A percentile compares a stretch with the other conserved stretches of the same genome.
phyloP scores from a whole-genome alignment of 2,888 invertebrate species.

The Parnassius apollo region DNA sequence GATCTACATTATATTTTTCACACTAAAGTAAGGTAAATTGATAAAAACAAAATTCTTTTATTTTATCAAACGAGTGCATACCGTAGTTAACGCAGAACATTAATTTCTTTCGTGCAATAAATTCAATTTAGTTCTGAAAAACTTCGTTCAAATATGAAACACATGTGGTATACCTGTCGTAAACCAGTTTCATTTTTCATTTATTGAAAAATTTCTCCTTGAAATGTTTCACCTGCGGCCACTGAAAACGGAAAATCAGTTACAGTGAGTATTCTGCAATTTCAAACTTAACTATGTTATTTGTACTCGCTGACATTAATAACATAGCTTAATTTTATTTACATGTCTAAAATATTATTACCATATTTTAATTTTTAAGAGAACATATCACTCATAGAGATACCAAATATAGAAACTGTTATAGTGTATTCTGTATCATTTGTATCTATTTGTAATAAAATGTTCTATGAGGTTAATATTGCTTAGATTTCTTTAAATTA shows the following conservation, averaged over 20 bases:
- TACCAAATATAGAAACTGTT: too few relatives aligned
- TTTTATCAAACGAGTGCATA: too few relatives aligned
- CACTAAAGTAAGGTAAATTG: too few relatives aligned
- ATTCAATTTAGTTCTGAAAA: slow-evolving; percentile 4
- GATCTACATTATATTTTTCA: too few relatives aligned
- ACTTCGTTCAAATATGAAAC: slow-evolving; percentile 29
- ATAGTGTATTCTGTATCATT: too few relatives aligned
- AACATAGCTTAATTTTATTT: not conserved
- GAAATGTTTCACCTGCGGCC: slow-evolving; percentile 64
- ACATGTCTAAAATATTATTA: not conserved
- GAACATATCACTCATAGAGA: too few relatives aligned
- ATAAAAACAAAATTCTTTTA: too few relatives aligned
- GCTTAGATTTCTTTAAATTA: too few relatives aligned
- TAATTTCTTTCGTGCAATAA: slow-evolving; percentile 8
- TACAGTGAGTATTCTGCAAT: slow-evolving; percentile 42
- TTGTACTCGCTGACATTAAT: slow-evolving; percentile 15
- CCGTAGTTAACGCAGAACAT: not conserved
- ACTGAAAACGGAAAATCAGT: slow-evolving; percentile 60
- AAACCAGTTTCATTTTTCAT: slow-evolving; percentile 63
- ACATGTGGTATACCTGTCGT: slow-evolving; percentile 37
- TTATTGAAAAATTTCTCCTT: slow-evolving; percentile 56
- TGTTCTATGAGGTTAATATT: too few relatives aligned
- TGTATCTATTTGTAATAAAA: too few relatives aligned
- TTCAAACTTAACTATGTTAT: slow-evolving; percentile 30
- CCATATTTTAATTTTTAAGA: too few relatives aligned